These are phyloP conservation scores for Capricornis sumatraensis DNA, from an alignment of 2,113 vertebrate genomes.

Conservation along the genomic window DNA sequence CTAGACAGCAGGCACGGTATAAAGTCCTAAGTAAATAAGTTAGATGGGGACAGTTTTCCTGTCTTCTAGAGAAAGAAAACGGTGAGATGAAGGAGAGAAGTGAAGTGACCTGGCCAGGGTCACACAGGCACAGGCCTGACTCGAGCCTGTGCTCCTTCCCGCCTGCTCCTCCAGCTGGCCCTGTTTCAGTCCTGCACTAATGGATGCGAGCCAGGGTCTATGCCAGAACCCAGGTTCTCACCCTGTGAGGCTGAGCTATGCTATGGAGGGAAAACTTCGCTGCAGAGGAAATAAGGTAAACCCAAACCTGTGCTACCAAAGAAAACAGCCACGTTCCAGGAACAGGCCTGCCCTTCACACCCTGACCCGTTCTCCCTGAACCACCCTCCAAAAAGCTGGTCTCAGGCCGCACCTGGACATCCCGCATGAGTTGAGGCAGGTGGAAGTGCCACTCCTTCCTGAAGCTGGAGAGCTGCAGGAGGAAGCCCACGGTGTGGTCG, in stretches of 20 bases:
- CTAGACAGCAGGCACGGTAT: background rate
- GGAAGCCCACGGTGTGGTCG: slow-evolving; percentile 95
- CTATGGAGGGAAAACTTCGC: background rate
- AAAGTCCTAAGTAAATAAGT: background rate
- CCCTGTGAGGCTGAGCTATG: background rate
- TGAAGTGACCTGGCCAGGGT: background rate
- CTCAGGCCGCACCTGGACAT: slow-evolving; percentile 86
- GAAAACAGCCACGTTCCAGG: accelerated
- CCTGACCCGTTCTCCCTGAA: background rate
- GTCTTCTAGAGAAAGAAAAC: background rate
- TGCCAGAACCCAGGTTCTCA: background rate
- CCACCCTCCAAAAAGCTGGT: accelerated
- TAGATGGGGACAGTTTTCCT: too few relatives aligned
- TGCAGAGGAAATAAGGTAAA: background rate
- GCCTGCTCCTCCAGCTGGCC: background rate
- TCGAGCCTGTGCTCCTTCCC: background rate
- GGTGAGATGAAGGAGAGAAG: background rate
- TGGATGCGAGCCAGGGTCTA: background rate
- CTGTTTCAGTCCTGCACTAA: background rate
- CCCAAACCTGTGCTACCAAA: background rate
- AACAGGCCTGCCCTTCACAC: background rate
- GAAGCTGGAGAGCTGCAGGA: slow-evolving; percentile 97
- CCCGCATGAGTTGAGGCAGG: slow-evolving; percentile 92
- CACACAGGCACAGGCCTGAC: background rate
- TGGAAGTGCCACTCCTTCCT: slow-evolving; percentile 98